Base-by-base conservation (phyloP, 2,888 invertebrate species). In the Diarsia brunnea region DNA sequence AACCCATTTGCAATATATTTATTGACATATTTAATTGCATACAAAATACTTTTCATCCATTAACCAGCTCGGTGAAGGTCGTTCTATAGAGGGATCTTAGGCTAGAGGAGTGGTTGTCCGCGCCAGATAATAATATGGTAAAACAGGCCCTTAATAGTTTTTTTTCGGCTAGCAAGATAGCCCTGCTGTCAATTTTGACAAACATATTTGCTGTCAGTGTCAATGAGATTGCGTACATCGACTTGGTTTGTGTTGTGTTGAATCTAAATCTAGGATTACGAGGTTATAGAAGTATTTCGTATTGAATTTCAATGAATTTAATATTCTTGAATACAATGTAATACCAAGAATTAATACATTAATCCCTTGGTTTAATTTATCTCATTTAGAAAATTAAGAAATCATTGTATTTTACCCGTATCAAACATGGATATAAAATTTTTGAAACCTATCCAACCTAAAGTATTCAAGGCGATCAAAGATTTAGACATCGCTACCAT, bases 381-480 rank as follows among this genome's bases (percentile, higher is more conserved):
- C 7, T 27, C 10, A 8, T 19, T 0, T 19, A 14, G 0, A 49
- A 49, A 47, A 24, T 47, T 38, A 10, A 16, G n/a, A 73, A 38
- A 31, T 45, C 10, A 21, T 16, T 69, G 24, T 64, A 60, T 31
- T 60, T 11, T 60, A 60, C 10, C 63, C 43, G 16, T 38, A 19
- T 55, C 43, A 24, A 89, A 70, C 69, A 94, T 95, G 95, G 94
- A 95, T 84, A 86, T 90, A 58, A 87, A 90, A 82, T 95, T 95
- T 89, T 93, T 97, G 94, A 97, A 97, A 84, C 96, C 97, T 45
- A 97, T 98, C 27, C 97, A 97, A 69, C 97, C 98, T 45, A 97
- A 97, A 86, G 97, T 98, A 2, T 98, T 98, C 90, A 97, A 97
- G 89, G 98, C 98, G 2, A 97, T 99, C 89, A 98, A 98, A 95